phyloP scores from a whole-genome alignment of 1,140 invertebrate genomes.

The Panulirus ornatus region DNA sequence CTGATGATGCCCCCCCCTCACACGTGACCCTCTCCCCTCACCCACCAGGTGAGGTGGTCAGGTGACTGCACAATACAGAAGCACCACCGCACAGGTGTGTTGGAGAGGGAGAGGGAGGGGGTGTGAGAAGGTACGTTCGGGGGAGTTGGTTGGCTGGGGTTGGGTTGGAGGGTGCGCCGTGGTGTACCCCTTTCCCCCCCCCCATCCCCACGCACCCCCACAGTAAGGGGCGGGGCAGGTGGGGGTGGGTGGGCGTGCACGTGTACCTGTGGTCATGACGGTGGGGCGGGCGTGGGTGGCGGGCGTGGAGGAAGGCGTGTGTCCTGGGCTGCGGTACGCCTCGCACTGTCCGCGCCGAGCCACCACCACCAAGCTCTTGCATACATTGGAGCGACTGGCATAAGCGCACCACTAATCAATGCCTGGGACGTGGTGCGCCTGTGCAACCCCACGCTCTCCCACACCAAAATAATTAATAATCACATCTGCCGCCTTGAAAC shows the following conservation, averaged over 20 bases:
- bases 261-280: conserved; percentile 71
- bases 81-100: conserved; percentile 47
- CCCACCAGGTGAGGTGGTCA: conserved; percentile 32
- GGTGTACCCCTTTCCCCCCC: not conserved
- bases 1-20: not conserved
- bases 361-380: conserved; percentile 69
- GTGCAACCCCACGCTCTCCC: conserved; percentile 66
- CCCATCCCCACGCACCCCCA: conserved; percentile 20
- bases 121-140: conserved; percentile 8
- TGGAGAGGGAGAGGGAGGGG: conserved; percentile 22
- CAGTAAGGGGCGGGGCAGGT: not conserved
- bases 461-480: conserved; percentile 72
- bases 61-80: conserved; percentile 28
- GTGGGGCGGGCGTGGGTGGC: conserved; percentile 58
- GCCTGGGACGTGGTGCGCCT: conserved; percentile 61
- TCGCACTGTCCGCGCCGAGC: conserved; percentile 64
- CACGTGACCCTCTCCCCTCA: conserved; percentile 15
- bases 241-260: conserved; percentile 48
- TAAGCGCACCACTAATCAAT: conserved; percentile 73
- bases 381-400: conserved; percentile 73
- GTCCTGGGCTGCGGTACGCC: conserved; percentile 60
- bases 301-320: conserved; percentile 39
- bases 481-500: conserved; percentile 66
- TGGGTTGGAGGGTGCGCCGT: conserved; percentile 8
- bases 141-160: not conserved